These are phyloP conservation scores for Anser brachyrhynchus DNA, from an alignment of 2,113 vertebrate genomes.

Conservation along the genomic window DNA sequence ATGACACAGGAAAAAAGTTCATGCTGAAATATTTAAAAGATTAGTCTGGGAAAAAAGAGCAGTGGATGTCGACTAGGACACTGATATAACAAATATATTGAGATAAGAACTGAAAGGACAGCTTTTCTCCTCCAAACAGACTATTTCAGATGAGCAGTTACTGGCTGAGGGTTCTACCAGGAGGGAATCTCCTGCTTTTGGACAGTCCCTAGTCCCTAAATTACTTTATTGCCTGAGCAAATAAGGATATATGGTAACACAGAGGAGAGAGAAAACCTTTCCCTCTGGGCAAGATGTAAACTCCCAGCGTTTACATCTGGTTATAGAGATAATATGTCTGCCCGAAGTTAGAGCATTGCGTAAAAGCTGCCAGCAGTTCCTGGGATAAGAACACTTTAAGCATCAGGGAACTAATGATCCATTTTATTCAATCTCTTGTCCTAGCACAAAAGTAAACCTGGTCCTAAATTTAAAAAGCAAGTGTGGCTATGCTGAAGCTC, in stretches of 20 bases:
- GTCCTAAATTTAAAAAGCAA: background rate
- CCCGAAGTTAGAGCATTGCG: background rate
- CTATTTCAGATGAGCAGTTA: background rate
- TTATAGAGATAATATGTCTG: background rate
- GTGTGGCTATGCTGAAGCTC: background rate
- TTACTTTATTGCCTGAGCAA: background rate
- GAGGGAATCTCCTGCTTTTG: background rate
- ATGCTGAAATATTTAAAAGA: background rate
- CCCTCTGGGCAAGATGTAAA: too few species aligned
- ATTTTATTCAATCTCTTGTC: background rate
- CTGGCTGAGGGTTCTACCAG: background rate
- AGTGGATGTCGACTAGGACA: background rate
- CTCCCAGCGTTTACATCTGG: rapidly evolving
- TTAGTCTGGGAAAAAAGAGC: background rate
- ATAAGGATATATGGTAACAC: background rate
- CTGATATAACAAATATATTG: background rate
- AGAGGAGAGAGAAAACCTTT: background rate
- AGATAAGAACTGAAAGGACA: background rate
- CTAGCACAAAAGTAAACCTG: background rate
- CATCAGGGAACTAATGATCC: background rate
- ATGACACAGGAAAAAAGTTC: background rate
- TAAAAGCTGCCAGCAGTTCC: background rate
- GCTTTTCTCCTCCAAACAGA: background rate
- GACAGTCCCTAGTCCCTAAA: background rate
- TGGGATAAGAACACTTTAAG: background rate